These are phyloP conservation scores for Cosmopolites sordidus DNA, from an alignment of 2,888 invertebrate species.

Conservation along the genomic window DNA sequence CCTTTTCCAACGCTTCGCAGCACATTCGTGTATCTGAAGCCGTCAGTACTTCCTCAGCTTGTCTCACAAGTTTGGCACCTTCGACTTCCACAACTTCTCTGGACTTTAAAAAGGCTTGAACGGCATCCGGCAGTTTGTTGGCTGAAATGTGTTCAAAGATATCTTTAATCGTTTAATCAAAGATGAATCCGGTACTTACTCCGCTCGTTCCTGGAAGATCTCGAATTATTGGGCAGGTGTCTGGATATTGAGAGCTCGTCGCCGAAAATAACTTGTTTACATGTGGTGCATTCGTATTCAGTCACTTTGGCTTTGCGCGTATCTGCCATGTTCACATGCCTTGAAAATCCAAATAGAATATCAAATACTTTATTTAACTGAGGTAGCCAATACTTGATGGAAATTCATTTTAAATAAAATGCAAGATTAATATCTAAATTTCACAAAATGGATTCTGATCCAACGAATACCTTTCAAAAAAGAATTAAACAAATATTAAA, in stretches of 20 bases:
- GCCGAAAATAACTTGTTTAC: conserved; percentile 40
- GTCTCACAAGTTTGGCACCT: conserved; percentile 29
- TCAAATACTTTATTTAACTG: no score
- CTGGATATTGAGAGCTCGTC: conserved; percentile 39
- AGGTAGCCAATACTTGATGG: no score
- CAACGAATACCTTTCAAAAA: no score
- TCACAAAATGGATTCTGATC: no score
- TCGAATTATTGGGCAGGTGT: conserved; percentile 28
- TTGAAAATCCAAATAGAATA: conserved; percentile 24
- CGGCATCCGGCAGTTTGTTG: conserved; percentile 31
- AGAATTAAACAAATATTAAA: no score
- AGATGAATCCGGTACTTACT: no score
- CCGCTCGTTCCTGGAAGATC: neutral
- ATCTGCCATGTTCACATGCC: conserved; percentile 34
- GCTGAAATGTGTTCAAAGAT: no score
- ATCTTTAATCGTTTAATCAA: no score
- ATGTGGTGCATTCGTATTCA: conserved; percentile 43
- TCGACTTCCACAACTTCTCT: conserved; percentile 29
- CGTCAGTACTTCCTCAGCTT: conserved; percentile 36
- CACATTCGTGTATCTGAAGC: conserved; percentile 33
- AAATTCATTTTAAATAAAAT: no score
- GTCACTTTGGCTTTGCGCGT: conserved; percentile 31
- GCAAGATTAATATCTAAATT: no score
- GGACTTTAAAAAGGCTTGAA: conserved; percentile 34
- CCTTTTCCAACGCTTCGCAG: conserved; percentile 37